Evolutionary conservation across 2,888 invertebrate species (phyloP), one percentile per base, ranked within the genome.

Genomic region (Dryobota labecula): DNA sequence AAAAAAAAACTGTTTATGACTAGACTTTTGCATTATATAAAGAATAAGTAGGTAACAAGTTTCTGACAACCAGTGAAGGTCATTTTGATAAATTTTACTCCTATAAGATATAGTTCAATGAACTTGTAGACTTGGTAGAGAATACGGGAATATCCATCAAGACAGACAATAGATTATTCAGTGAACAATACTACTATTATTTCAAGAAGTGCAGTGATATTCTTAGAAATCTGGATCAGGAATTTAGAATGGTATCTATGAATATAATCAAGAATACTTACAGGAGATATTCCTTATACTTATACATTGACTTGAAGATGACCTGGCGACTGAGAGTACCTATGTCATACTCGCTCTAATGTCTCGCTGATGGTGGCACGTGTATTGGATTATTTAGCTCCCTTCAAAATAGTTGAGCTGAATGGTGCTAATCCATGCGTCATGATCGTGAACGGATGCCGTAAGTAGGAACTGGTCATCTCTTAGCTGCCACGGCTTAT

Each of bases 151-250:
- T 27, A 41, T 20, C 8, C 11, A n/a, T 41, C 9, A 43, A 49
- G 27, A 49, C 47, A 27, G 38, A 33, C 38, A 38, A 20, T 49
- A 6, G 9, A 38, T 76, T 70, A 77, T 56, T 77, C 70, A 57
- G 7, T 36, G 27, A 61, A 49, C 24, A 38, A 56, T 61, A 43
- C 33, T 58, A 36, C 24, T 24, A 65, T 27, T 30, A 43, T 54
- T 60, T 54, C 27, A 24, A 56, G 30, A 61, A 56, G 0, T 38
- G 2, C 24, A 38, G 9, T 9, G n/a, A 41, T 61, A 49, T 43
- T 70, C 49, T 61, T 38, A 0, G 13, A 24, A 51, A 15, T 24
- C 15, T 51, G 2, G 7, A 51, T 51, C 7, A n/a, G n/a, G n/a
- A n/a, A n/a, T n/a, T n/a, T n/a, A 15, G 2, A 36, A 49, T 49